Conservation (phyloP, 2,888 invertebrate species). For the Abrostola tripartita region DNA sequence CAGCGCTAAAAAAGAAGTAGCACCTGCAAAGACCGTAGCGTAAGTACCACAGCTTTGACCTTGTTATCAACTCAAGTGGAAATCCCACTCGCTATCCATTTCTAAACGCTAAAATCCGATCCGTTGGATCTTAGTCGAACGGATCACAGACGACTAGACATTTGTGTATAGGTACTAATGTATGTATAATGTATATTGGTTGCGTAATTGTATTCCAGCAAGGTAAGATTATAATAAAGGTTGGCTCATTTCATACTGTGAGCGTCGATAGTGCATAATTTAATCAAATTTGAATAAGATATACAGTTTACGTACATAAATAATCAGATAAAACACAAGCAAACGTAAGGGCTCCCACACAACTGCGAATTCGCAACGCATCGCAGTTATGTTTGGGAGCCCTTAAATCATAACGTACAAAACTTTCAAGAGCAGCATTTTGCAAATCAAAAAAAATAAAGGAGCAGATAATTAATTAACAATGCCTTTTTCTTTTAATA, state of each 20-base stretch:
- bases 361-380: too few species aligned
- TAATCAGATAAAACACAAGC: background rate
- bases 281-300: background rate
- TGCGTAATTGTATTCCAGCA: slow-evolving; percentile 33
- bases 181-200: slow-evolving; percentile 11
- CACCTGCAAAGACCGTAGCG: slow-evolving; percentile 59
- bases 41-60: slow-evolving; percentile 30
- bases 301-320: background rate
- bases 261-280: slow-evolving; percentile 2
- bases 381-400: too few species aligned
- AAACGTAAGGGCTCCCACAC: too few species aligned
- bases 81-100: slow-evolving; percentile 45
- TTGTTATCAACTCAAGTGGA: slow-evolving; percentile 40
- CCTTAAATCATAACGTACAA: background rate
- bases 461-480: slow-evolving; percentile 44
- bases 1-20: slow-evolving; percentile 60
- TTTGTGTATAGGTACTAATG: background rate
- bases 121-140: slow-evolving; percentile 27
- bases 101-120: slow-evolving; percentile 43
- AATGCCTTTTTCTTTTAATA: slow-evolving; percentile 52
- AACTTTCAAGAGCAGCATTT: background rate
- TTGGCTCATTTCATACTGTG: background rate
- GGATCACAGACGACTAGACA: slow-evolving; percentile 28
- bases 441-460: slow-evolving; percentile 11
- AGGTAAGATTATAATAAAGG: slow-evolving; percentile 16